These are phyloP conservation scores for Mormyrus lacerda DNA, from an alignment of 2,113 vertebrate species.

Conservation along the genomic window DNA sequence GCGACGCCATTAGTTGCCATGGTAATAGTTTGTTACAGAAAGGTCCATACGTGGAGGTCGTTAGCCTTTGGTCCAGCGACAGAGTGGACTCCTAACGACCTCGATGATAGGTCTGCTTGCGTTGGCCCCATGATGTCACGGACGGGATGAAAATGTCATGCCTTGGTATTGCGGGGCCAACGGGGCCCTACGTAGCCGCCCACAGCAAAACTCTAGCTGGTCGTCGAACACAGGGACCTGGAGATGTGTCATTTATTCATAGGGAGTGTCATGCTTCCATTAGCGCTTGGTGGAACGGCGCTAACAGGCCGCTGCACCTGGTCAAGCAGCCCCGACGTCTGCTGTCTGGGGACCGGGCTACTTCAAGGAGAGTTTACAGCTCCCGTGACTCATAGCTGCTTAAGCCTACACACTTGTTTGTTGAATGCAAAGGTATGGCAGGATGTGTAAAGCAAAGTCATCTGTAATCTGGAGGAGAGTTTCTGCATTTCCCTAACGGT, in stretches of 20 bases:
- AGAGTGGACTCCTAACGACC: not conserved
- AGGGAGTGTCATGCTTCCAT: not conserved
- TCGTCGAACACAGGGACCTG: not conserved
- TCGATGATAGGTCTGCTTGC: not conserved
- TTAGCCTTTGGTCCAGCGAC: not conserved
- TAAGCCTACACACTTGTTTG: not conserved
- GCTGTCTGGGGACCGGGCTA: not conserved
- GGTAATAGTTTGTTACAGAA: slow-evolving; percentile 13
- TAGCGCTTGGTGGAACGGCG: too few species aligned
- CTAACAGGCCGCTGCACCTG: not conserved
- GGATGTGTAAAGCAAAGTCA: not conserved
- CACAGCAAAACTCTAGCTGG: not conserved
- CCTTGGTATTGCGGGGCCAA: not conserved
- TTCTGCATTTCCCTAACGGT: not conserved
- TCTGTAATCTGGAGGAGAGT: not conserved
- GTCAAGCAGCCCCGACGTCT: not conserved
- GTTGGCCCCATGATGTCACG: not conserved
- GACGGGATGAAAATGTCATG: not conserved
- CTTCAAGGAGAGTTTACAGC: not conserved
- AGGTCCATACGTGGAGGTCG: not conserved
- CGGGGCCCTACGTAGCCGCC: not conserved
- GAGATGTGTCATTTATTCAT: not conserved
- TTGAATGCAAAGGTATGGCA: not conserved
- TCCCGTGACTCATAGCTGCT: not conserved
- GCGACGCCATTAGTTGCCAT: slow-evolving; percentile 32